Evolutionary conservation across 2,797 vertebrate genomes (phyloP).

Genomic region (Micrastur ruficollis): DNA sequence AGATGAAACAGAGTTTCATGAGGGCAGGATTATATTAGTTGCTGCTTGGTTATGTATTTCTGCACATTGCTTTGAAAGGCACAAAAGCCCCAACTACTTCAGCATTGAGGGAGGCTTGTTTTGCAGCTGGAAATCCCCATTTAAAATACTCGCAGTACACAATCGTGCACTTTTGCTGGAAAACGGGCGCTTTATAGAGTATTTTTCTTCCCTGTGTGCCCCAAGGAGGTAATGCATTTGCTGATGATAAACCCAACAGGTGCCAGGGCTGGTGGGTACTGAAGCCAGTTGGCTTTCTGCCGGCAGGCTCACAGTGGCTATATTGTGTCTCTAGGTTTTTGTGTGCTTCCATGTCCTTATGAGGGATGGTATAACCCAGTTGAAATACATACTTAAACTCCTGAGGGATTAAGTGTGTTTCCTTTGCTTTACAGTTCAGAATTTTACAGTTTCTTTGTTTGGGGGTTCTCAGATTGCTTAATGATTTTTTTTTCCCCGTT

Average conservation of each 20-base stretch:
- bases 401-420: conserved; percentile 77
- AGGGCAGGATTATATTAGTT: not conserved
- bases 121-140: not conserved
- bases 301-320: conserved; percentile 48
- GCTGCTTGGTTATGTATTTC: not conserved
- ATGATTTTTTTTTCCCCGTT: conserved; percentile 62
- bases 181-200: not conserved
- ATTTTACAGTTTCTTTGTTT: conserved; percentile 78
- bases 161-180: not conserved
- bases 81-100: not conserved
- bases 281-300: conserved; percentile 71
- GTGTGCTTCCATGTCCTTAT: conserved; percentile 62
- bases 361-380: conserved; percentile 67
- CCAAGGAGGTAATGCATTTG: conserved; percentile 51
- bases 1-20: not conserved
- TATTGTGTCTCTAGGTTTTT: conserved; percentile 68
- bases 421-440: conserved; percentile 77
- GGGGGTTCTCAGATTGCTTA: conserved; percentile 77
- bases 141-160: not conserved
- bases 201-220: not conserved
- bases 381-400: conserved; percentile 76
- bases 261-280: conserved; percentile 67
- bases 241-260: conserved; percentile 76
- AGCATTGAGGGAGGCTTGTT: not conserved
- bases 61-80: not conserved